Percentiles rank a stretch among this genome's conserved stretches.
phyloP scores from a whole-genome alignment of 2,888 invertebrate species.

The Hyles lineata region DNA sequence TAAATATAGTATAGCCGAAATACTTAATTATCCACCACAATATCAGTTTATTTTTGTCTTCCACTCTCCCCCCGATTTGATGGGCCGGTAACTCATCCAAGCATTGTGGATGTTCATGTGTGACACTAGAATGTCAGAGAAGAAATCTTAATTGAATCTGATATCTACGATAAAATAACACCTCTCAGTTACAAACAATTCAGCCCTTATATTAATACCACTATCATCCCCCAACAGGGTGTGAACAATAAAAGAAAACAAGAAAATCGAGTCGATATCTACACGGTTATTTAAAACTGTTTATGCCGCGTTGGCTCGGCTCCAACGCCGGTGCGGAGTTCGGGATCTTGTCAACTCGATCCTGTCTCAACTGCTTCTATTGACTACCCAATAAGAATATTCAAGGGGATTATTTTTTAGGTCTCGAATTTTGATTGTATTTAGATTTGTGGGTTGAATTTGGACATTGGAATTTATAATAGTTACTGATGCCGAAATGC shows the following conservation, averaged over 20 bases:
- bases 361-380: not conserved
- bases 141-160: too few species aligned
- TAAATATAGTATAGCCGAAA: too few species aligned
- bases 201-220: too few species aligned
- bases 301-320: conserved; percentile 14
- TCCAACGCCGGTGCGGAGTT: conserved; percentile 17
- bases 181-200: too few species aligned
- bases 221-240: not conserved
- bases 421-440: not conserved
- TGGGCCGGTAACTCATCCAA: too few species aligned
- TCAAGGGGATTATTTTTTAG: not conserved
- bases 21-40: too few species aligned
- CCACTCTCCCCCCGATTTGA: too few species aligned
- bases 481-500: not conserved
- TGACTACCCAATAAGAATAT: conserved; percentile 18
- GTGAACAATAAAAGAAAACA: not conserved
- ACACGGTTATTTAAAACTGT: conserved; percentile 15
- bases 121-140: too few species aligned
- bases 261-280: not conserved
- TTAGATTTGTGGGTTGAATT: not conserved
- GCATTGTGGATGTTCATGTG: too few species aligned
- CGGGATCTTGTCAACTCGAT: conserved; percentile 19
- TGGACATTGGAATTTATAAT: not conserved
- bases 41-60: too few species aligned
- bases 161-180: too few species aligned